phyloP scores from a whole-genome alignment of 2,888 invertebrate species.

The Luperina testacea region DNA sequence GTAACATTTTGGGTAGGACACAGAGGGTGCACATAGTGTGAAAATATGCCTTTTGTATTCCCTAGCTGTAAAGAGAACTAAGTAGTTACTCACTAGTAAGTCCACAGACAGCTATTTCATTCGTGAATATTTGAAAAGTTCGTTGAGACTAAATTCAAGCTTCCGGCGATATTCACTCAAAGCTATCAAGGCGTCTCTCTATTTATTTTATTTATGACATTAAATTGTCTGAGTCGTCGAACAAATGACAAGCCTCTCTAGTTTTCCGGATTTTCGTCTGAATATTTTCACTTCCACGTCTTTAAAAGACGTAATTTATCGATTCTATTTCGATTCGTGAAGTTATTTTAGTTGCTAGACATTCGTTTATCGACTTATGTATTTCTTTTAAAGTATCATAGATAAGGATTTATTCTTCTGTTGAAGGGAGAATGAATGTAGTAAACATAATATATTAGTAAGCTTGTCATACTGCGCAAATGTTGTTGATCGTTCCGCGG shows the following conservation, averaged over 20 bases:
- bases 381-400: conserved; percentile 5
- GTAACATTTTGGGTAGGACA: background rate
- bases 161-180: conserved; percentile 10
- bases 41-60: background rate
- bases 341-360: conserved; percentile 14
- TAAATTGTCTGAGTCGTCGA: conserved; percentile 17
- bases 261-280: conserved; percentile 48
- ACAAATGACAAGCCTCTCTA: conserved; percentile 29
- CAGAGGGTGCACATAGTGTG: background rate
- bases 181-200: conserved; percentile 13
- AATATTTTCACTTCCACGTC: conserved; percentile 24
- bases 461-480: background rate
- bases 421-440: background rate
- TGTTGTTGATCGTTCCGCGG: background rate
- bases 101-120: background rate
- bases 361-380: conserved; percentile 2
- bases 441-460: background rate
- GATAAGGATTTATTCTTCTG: conserved; percentile 8
- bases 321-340: conserved; percentile 46
- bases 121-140: background rate
- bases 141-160: conserved; percentile 11
- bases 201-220: conserved; percentile 36
- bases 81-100: too few species aligned
- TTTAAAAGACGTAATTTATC: conserved; percentile 31
- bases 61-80: background rate